A percentile compares a stretch with the other conserved stretches of the same genome.
Evolutionary conservation across 2,113 vertebrate genomes (phyloP).

Genomic region (Dinomys branickii): DNA sequence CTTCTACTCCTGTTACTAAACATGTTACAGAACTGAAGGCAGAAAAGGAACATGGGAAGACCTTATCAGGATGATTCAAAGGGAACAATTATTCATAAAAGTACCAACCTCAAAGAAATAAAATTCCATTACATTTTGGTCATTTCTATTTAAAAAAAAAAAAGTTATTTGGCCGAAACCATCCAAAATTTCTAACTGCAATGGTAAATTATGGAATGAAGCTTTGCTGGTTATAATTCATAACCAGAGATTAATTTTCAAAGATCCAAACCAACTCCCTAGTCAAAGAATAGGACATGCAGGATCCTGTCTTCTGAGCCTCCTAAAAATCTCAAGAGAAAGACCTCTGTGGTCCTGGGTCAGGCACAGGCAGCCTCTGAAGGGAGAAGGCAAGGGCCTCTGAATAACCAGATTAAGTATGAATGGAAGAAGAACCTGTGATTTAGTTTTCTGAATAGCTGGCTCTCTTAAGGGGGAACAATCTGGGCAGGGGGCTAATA

Average conservation of each 20-base stretch:
- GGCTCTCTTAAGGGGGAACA: conserved; percentile 39
- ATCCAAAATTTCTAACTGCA: conserved; percentile 34
- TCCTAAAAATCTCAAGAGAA: conserved; percentile 26
- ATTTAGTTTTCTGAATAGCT: conserved; percentile 72
- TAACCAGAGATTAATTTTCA: conserved; percentile 59
- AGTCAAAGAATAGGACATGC: neutral
- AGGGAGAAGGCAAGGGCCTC: conserved; percentile 21
- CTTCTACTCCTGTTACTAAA: conserved; percentile 20
- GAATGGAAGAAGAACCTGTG: conserved; percentile 73
- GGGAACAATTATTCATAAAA: conserved; percentile 61
- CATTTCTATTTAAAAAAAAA: neutral
- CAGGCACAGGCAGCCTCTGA: neutral
- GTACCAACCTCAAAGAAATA: conserved; percentile 45
- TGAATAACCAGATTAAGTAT: conserved; percentile 72
- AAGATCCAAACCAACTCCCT: conserved; percentile 21
- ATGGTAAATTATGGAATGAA: conserved; percentile 3
- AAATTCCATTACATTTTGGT: neutral
- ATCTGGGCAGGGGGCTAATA: neutral
- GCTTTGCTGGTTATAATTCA: conserved; percentile 6
- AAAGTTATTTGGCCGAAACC: neutral
- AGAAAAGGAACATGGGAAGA: neutral
- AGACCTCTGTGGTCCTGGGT: conserved; percentile 54
- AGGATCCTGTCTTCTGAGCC: conserved; percentile 13
- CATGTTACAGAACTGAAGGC: neutral
- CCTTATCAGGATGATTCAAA: conserved; percentile 24